Evolutionary conservation across 2,888 invertebrate species (phyloP).

Genomic region (Autographa gamma): DNA sequence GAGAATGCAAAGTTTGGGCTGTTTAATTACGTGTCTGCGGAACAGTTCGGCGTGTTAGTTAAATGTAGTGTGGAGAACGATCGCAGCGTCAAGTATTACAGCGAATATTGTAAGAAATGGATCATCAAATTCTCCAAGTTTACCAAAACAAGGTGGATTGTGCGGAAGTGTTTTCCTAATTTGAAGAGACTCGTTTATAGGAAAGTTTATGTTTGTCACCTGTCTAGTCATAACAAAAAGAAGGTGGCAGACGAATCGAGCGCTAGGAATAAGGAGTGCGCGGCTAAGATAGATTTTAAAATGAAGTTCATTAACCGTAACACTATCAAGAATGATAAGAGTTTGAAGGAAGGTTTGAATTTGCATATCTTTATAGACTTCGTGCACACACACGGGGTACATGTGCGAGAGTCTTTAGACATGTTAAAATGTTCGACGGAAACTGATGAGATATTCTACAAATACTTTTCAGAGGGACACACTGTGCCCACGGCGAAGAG

Average conservation of each 20-base stretch:
- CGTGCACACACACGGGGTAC: slow-evolving; percentile 61
- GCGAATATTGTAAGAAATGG: slow-evolving; percentile 57
- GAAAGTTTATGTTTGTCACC: slow-evolving; percentile 63
- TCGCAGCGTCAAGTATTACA: slow-evolving; percentile 49
- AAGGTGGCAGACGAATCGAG: slow-evolving; percentile 8
- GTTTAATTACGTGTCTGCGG: slow-evolving; percentile 61
- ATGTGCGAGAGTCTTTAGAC: slow-evolving; percentile 41
- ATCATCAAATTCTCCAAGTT: slow-evolving; percentile 63
- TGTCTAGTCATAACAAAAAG: slow-evolving; percentile 58
- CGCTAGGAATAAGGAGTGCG: slow-evolving; percentile 56
- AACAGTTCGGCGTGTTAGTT: slow-evolving; percentile 46
- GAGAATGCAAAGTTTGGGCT: slow-evolving; percentile 47
- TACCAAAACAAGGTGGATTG: slow-evolving; percentile 63
- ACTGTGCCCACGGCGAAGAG: slow-evolving; percentile 35
- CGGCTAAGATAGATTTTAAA: slow-evolving; percentile 66
- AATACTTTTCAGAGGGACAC: slow-evolving; percentile 39
- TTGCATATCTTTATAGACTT: slow-evolving; percentile 57
- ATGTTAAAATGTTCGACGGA: slow-evolving; percentile 54
- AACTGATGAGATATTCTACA: slow-evolving; percentile 47
- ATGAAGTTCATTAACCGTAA: slow-evolving; percentile 60
- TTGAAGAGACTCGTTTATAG: slow-evolving; percentile 60
- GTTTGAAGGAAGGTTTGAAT: slow-evolving; percentile 61
- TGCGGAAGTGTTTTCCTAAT: slow-evolving; percentile 53
- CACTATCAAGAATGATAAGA: slow-evolving; percentile 61
- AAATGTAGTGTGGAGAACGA: slow-evolving; percentile 59